Evolutionary conservation across 2,888 invertebrate genomes (phyloP), one percentile per base, ranked within the genome.

Genomic region (Ophion ellenae): DNA sequence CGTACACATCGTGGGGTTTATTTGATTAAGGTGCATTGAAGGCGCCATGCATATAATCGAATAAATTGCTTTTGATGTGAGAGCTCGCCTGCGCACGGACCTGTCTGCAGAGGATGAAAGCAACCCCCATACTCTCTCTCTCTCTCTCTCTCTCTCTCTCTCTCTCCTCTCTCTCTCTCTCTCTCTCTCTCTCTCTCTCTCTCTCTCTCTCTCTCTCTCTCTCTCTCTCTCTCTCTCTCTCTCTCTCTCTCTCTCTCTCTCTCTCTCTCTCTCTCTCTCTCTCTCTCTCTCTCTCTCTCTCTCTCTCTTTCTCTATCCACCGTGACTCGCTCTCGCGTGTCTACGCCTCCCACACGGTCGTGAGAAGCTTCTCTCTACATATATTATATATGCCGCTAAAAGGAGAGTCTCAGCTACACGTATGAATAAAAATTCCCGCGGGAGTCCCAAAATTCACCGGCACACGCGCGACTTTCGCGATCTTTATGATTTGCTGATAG

Each of bases 1-100:
- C 88, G 83, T 84, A 87, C 87, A 86, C 74, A 81, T 81, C 67
- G 83, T 75, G 57, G 82, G 86, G 90, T 87, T 91, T 90, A 92
- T 90, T 92, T 91, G 92, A 91, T 91, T 91, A 92, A 91, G 90
- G 90, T 87, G 89, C 90, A 90, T 91, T 90, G 90, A 92, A 92
- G 90, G 90, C 89, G 90, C 89, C 90, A 90, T 90, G 91, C 91
- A 90, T 91, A 90, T 92, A 92, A 92, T 92, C 91, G 90, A 89
- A 91, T 90, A 91, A 92, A 92, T 91, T 91, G 92, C 92, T 92
- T 91, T 92, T 91, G 91, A 92, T 91, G 90, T 88, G 90, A 88
- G 89, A 89, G 88, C 86, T 84, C 88, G 87, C 88, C 87, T 84
- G 86, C 28, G 86, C 40, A 20, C 36, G 84, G 76, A 87, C 86